These are phyloP conservation scores for Bungarus multicinctus DNA, from an alignment of 2,113 vertebrate species.

Conservation along the genomic window DNA sequence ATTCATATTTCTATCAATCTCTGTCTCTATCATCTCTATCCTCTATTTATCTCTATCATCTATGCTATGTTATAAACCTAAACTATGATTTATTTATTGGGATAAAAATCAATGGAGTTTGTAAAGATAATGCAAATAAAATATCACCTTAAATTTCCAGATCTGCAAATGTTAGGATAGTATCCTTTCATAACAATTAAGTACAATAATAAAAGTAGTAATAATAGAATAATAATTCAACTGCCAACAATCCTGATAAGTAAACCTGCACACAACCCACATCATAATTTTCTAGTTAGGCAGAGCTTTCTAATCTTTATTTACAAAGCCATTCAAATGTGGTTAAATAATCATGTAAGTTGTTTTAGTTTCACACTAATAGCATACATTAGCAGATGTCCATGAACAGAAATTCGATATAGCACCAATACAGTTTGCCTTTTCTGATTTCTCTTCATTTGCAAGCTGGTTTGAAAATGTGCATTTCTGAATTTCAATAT, in stretches of 20 bases:
- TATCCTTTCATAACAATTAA: background rate
- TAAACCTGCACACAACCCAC: background rate
- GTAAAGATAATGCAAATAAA: background rate
- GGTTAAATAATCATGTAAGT: background rate
- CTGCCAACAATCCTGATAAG: background rate
- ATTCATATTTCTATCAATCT: background rate
- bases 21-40: background rate
- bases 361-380: background rate
- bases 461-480: conserved; percentile 6
- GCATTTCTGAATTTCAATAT: accelerated
- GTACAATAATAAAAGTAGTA: background rate
- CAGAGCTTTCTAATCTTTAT: background rate
- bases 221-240: background rate
- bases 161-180: background rate
- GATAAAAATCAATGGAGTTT: background rate
- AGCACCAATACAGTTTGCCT: background rate
- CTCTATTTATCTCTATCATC: background rate
- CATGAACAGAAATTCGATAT: background rate
- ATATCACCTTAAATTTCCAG: background rate
- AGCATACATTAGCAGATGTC: accelerated
- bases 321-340: conserved; percentile 7
- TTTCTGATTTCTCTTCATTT: background rate
- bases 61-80: background rate
- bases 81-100: background rate
- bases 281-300: background rate